A percentile compares a stretch with the other conserved stretches of the same genome.
These are phyloP conservation scores for Astreopora myriophthalma DNA, from an alignment of 64 coral and sea anemone genomes.

Conservation along the genomic window DNA sequence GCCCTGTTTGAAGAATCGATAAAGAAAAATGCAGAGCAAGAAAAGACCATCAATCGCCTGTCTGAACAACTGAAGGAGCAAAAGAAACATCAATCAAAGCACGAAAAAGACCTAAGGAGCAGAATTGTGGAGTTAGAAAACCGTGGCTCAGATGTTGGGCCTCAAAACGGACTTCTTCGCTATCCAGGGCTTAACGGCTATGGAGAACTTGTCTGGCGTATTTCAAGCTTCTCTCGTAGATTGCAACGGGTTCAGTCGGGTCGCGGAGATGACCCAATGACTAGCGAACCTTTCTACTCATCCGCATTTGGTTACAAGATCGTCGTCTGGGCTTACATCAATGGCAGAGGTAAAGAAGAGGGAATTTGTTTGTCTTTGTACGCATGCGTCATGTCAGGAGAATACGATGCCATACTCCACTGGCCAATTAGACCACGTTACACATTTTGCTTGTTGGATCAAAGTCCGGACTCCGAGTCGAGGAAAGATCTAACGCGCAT, in stretches of 20 bases:
- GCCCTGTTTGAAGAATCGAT: constrained; percentile 66
- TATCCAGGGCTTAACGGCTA: constrained; percentile 83
- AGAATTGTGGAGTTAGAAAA: constrained; percentile 71
- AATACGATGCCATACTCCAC: constrained; percentile 88
- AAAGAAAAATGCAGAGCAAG: constrained; percentile 55
- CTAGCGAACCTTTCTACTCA: constrained; percentile 96
- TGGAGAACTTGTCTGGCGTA: constrained; percentile 89
- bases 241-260: constrained; percentile 82
- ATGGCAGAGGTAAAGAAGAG: constrained; percentile 87
- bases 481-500: constrained; percentile 84
- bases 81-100: constrained; percentile 77
- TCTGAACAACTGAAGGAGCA: constrained; percentile 83
- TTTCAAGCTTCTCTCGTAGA: constrained; percentile 70
- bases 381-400: constrained; percentile 88
- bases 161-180: constrained; percentile 52
- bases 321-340: constrained; percentile 87
- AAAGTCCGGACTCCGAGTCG: constrained; percentile 74
- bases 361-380: constrained; percentile 81
- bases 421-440: constrained; percentile 98
- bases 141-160: background rate
- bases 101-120: constrained; percentile 73
- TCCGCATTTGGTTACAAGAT: constrained; percentile 94
- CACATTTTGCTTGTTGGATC: constrained; percentile 90
- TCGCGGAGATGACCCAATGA: constrained; percentile 84
- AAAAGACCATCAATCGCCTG: constrained; percentile 72